Conservation (phyloP, 2,888 invertebrate species). For the Anthophora plumipes region DNA sequence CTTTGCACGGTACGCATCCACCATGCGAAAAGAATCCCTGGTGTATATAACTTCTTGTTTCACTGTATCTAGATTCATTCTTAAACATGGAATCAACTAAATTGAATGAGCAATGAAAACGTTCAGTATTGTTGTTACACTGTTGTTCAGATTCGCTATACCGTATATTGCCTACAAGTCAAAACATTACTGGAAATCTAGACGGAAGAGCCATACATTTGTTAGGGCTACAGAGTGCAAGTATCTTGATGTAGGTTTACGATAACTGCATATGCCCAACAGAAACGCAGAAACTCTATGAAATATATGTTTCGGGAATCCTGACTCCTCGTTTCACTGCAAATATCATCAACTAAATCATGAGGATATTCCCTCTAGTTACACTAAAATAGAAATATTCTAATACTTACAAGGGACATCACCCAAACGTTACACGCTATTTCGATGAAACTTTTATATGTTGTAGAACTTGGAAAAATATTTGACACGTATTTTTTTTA, state of each 20-base stretch:
- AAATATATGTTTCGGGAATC: not conserved
- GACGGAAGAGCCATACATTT: not conserved
- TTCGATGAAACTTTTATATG: no score
- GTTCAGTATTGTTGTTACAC: not conserved
- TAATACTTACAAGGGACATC: no score
- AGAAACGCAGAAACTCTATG: not conserved
- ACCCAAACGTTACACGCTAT: no score
- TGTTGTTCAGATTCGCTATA: not conserved
- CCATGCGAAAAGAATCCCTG: no score
- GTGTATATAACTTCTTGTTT: no score
- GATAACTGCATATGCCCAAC: constrained; percentile 7
- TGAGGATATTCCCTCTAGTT: not conserved
- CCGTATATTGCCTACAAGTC: not conserved
- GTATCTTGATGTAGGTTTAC: constrained; percentile 12
- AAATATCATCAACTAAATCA: not conserved
- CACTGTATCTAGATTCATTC: no score
- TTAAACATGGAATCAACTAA: not conserved
- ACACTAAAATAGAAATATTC: not conserved
- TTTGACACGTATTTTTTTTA: no score
- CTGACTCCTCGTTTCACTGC: not conserved
- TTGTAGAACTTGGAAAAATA: no score
- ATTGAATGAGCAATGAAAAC: not conserved
- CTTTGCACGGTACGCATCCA: no score
- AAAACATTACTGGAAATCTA: not conserved
- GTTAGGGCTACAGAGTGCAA: not conserved